Base-by-base conservation (phyloP, 2,113 vertebrate genomes). In the Pungitius pungitius region DNA sequence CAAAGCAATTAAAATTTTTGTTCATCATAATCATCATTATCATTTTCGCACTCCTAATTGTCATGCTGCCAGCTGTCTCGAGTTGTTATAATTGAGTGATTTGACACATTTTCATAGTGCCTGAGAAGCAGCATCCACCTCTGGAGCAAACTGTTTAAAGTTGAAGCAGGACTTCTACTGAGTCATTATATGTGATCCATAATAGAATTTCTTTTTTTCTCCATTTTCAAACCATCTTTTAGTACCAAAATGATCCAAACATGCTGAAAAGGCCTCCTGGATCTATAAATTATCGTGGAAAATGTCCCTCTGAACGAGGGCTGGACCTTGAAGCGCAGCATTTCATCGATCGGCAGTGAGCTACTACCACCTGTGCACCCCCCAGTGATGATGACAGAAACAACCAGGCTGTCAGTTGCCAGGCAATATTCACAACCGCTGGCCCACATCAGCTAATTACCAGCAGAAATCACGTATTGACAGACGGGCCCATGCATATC, bases 11-110 rank as follows among this genome's bases (percentile, higher is more conserved):
- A 91, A 47, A 81, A 80, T 77, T 86, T 91, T 77, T 82, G 88
- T 90, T 92, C 87, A 91, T 93, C 90, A 93, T 93, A 90, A 93
- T 92, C 88, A 93, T 91, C 91, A 93, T 94, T 91, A 93, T 91
- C 82, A 91, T 91, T 90, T 87, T 92, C 91, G 77, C 91, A 86
- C 83, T 88, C 87, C 85, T 93, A 94, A 94, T 93, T 89, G 91
- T 93, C 88, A 88, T 39, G 78, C 91, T 92, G 93, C 93, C 93
- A 94, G 94, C 93, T 93, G 92, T 93, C 91, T 92, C 39, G 66
- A 89, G 86, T 86, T 87, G 84, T 75, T 89, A 86, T 90, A 93
- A 94, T 93, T 92, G 90, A 94, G 91, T 91, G 86, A 93, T 94
- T 85, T 91, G 91, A 87, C 90, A 90, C 76, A 90, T 92, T 93